Evolutionary conservation across 2,113 vertebrate genomes (phyloP), one percentile per base, ranked within the genome.

Genomic region (Anser brachyrhynchus): DNA sequence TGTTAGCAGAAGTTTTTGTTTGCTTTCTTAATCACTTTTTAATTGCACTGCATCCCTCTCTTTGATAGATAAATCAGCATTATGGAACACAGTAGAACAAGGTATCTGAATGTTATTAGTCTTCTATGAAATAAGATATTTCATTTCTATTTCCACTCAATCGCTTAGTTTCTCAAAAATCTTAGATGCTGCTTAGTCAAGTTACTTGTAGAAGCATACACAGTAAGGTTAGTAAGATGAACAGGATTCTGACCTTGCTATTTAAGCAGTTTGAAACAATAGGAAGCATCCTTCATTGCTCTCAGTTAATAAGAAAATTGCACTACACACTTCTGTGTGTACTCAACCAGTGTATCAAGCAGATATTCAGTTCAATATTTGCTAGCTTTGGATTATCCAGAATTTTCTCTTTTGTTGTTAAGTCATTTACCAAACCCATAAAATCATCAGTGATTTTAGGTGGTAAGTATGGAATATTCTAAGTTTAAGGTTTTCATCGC

Each of bases 21-120:
- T 96, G 93, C 73, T 95, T 97, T 92, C 84, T 92, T 96, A 96
- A 97, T 96, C 90, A 90, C 84, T 95, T 96, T 97, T 96, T 96
- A 97, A 97, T 97, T 96, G 82, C 79, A 59, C 86, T 89, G 51
- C 92, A 94, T 97, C 89, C 49, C 58, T 94, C 87, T 96, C 93
- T 92, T 65, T 82, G 89, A 93, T 78, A 93, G 89, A 96, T 66
- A 93, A 93, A 93, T 90, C 94, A 95, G 66, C 54, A 90, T 94
- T 96, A 93, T 4, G 31, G 76, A 92, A 72, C 49, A 85, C 28
- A 89, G 73, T 51, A 80, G 78, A 96, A 96, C 78, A 88, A 84
- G 87, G 94, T 64, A 76, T 35, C 46, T 75, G 66, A 93, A 84
- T 84, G 82, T 69, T 90, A 93, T 87, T 94, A 78, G 75, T 93